These are phyloP conservation scores for Orchesella cincta DNA, from an alignment of 1,140 invertebrate genomes.

Conservation along the genomic window DNA sequence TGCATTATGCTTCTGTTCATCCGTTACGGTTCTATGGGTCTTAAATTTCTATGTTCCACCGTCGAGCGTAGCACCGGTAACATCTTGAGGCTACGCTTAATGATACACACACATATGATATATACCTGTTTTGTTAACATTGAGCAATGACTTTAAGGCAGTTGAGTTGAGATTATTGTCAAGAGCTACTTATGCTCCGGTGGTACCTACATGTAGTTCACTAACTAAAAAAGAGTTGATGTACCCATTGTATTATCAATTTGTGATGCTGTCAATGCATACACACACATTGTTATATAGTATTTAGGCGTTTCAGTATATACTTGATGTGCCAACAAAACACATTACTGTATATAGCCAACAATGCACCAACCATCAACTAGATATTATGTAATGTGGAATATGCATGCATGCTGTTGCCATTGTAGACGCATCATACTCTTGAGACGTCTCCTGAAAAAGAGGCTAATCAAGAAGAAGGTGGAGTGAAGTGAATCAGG, in stretches of 20 bases:
- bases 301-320: not conserved
- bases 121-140: constrained; percentile 5
- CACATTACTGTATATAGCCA: not conserved
- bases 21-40: constrained; percentile 45
- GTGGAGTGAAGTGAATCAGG: constrained; percentile 25
- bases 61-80: constrained; percentile 8
- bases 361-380: not conserved
- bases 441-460: not conserved
- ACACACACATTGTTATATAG: no score
- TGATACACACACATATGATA: not conserved
- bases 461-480: constrained; percentile 29
- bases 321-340: not conserved
- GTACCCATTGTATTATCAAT: no score
- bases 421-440: not conserved
- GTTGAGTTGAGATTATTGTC: not conserved
- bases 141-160: no score
- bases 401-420: not conserved
- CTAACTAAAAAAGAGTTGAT: not conserved
- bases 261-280: no score
- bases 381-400: not conserved
- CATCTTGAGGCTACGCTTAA: constrained; percentile 12
- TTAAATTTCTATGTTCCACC: constrained; percentile 30
- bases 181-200: not conserved
- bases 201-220: not conserved
- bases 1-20: constrained; percentile 32